Evolutionary conservation across 2,888 invertebrate species (phyloP).

Genomic region (Diachrysia chrysitis): DNA sequence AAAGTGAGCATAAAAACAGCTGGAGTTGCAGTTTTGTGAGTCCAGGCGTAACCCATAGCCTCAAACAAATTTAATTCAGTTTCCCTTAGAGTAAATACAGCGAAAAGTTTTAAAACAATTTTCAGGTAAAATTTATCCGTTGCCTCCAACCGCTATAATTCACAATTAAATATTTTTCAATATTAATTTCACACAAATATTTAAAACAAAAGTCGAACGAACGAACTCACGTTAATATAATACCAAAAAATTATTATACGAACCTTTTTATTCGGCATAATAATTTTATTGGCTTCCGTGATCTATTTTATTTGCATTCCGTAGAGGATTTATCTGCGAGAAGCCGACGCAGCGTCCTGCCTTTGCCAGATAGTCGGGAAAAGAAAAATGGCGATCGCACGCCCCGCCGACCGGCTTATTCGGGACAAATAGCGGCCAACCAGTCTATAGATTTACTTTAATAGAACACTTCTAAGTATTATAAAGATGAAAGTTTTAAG

Average conservation of each 20-base stretch:
- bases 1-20: not conserved
- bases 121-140: constrained; percentile 2
- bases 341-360: constrained; percentile 73
- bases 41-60: not conserved
- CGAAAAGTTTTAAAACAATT: not conserved
- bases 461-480: constrained; percentile 8
- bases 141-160: not conserved
- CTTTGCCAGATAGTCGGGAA: constrained; percentile 67
- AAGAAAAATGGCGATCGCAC: constrained; percentile 74
- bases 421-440: constrained; percentile 44
- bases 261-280: constrained; percentile 46
- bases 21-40: not conserved
- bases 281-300: constrained; percentile 48
- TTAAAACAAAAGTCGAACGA: not conserved
- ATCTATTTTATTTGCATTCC: constrained; percentile 71
- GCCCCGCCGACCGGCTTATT: constrained; percentile 53
- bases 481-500: constrained; percentile 9
- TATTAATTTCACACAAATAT: not conserved
- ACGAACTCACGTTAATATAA: not conserved
- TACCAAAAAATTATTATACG: constrained; percentile 42
- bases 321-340: constrained; percentile 70
- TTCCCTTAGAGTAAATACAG: not conserved
- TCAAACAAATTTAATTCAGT: not conserved
- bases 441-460: constrained; percentile 29
- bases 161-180: constrained; percentile 7